A percentile compares a stretch with the other conserved stretches of the same genome.
Conservation (phyloP, 2,888 invertebrate genomes). For the Cremastobaeus sp. region DNA sequence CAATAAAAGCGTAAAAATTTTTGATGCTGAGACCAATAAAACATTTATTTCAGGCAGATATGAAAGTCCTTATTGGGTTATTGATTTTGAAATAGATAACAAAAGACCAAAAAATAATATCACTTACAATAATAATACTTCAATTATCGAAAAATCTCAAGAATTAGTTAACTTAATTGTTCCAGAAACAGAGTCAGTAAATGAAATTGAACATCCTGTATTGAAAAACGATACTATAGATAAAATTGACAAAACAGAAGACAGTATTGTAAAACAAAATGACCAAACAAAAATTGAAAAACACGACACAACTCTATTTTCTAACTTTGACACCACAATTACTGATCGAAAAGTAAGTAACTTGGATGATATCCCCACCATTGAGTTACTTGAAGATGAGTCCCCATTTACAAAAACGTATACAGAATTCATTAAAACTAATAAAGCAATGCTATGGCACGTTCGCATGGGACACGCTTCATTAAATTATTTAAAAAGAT, state of each 20-base stretch:
- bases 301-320: not conserved
- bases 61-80: constrained; percentile 11
- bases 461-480: constrained; percentile 61
- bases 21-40: constrained; percentile 2
- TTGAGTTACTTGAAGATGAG: constrained; percentile 21
- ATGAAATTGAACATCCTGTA: no score
- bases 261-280: no score
- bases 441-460: constrained; percentile 63
- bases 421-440: constrained; percentile 8
- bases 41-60: no score
- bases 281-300: no score
- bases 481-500: constrained; percentile 25
- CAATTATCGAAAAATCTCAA: no score
- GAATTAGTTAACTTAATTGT: no score
- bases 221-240: no score
- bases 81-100: constrained; percentile 3
- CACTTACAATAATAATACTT: not conserved
- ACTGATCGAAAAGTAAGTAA: constrained; percentile 24
- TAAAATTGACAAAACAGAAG: no score
- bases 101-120: no score
- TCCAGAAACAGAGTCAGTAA: no score
- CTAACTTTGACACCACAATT: constrained; percentile 7
- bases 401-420: constrained; percentile 1
- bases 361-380: constrained; percentile 19
- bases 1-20: constrained; percentile 2